Evolutionary conservation across 1,140 invertebrate genomes (phyloP).

Genomic region (Psix sp.): DNA sequence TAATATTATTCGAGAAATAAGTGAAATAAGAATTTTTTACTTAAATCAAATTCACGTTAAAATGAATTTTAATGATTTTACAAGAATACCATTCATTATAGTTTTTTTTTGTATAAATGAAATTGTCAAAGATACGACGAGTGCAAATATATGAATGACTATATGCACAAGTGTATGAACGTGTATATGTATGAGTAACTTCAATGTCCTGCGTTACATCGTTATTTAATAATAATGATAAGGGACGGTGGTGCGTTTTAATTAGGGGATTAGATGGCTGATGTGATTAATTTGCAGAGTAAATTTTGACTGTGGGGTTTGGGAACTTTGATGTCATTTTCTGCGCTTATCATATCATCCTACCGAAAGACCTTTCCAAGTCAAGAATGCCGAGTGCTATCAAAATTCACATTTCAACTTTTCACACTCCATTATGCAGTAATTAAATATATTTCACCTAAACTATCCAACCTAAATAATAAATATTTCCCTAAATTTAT

Average conservation of each 20-base stretch:
- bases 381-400: constrained; percentile 27
- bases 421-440: constrained; percentile 39
- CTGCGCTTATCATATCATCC: constrained; percentile 58
- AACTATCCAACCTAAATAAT: constrained; percentile 7
- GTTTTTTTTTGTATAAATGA: too few species aligned
- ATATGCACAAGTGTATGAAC: too few species aligned
- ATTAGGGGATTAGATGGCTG: constrained; percentile 57
- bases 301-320: constrained; percentile 22
- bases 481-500: too few species aligned
- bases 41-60: too few species aligned
- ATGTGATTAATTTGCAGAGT: constrained; percentile 57
- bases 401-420: constrained; percentile 48
- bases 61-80: too few species aligned
- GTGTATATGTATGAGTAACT: too few species aligned
- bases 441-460: constrained; percentile 37
- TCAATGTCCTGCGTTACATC: constrained; percentile 4
- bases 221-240: constrained; percentile 55
- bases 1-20: too few species aligned
- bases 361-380: constrained; percentile 18
- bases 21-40: too few species aligned
- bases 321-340: constrained; percentile 54
- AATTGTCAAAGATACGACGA: too few species aligned
- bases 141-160: too few species aligned
- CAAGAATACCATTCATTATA: too few species aligned
- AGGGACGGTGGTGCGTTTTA: constrained; percentile 56